Evolutionary conservation across 1,140 invertebrate species (phyloP), one percentile per base, ranked within the genome.

Genomic region (Stenopsyche tienmushanensis): DNA sequence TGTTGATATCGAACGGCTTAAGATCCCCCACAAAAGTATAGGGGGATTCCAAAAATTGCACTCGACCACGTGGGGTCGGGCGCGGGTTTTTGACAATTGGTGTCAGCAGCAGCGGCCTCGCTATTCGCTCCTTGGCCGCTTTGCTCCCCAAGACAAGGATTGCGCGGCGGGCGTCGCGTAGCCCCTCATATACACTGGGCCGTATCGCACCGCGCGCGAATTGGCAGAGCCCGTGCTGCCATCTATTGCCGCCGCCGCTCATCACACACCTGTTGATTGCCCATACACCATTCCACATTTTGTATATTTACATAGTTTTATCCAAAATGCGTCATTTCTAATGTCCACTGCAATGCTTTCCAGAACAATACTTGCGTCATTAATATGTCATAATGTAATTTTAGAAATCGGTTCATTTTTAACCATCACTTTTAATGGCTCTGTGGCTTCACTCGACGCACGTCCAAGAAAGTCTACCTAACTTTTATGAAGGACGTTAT

Each of bases 101-200:
- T 82, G 83, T 84, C 81, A 84, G 85, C 85, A 87, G 79, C 80
- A 86, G 83, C 83, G 83, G 77, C 77, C 85, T 87, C 85, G 84
- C 84, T 84, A 83, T 69, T 83, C 84, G 84, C 82, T 87, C 85
- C 85, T 79, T 79, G 85, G 80, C 82, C 82, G 85, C 82, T 86
- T 80, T 86, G 85, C 85, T 87, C 85, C 84, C 84, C 83, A 73
- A 82, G 83, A 87, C 85, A 86, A 86, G 84, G 84, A 86, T 73
- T 75, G 72, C 64, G 52, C 23, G 3, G 8, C 8, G 1, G 8
- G 0, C 5, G 29, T 5, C 29, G 5, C 29, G 29, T 13, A 13
- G 5, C 13, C 13, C 5, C 29, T 7, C 13, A 34, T 34, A 5
- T 7, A 34, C 29, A 13, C 13, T 34, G 8, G 7, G 44, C 10